Evolutionary conservation across 92 coral and sea anemone species (phyloP), one percentile per base, ranked within the genome.

Genomic region (Bergia sp.): DNA sequence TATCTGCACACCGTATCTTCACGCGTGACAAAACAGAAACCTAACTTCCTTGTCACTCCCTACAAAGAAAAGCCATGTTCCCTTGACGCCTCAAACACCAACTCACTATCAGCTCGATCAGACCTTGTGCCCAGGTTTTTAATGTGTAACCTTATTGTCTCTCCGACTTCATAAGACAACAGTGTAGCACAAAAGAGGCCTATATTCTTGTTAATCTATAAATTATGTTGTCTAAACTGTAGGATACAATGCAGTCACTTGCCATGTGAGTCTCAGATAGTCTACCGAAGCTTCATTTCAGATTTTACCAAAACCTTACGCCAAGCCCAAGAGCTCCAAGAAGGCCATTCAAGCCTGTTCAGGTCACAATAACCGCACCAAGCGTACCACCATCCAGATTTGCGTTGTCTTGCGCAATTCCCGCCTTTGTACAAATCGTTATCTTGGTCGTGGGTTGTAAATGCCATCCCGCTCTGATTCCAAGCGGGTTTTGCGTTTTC

Each of bases 231-330:
- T 45, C 50, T 0, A 45, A 45, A 5, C 50, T 45, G 50, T 7
- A 45, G 50, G 2, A 16, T 0, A 57, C 20, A 57, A 9, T 57
- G 20, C 16, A 13, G 0, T 57, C 65, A 13, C 20, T 57, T 1
- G 3, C 12, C 2, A 29, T 29, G 29, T 29, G 29, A 29, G 20
- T 11, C 20, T 57, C 50, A 0, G 20, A 9, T 13, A 57, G 65
- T 57, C 79, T 74, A 74, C 20, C 79, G 79, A 74, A 74, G 18
- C 42, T 74, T 74, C 79, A 74, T 74, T 38, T 74, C 79, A 13
- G 37, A 38, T 74, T 74, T 40, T 11, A 74, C 43, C 2, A 74
- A 5, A 0, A 9, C 43, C 15, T 74, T 29, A 29, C 29, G 29
- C 29, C 29, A 7, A 8, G 15, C 3, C 79, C 79, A 74, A 39